These are phyloP conservation scores for Leptonema lineaticorne DNA, from an alignment of 1,140 invertebrate genomes.

Conservation along the genomic window DNA sequence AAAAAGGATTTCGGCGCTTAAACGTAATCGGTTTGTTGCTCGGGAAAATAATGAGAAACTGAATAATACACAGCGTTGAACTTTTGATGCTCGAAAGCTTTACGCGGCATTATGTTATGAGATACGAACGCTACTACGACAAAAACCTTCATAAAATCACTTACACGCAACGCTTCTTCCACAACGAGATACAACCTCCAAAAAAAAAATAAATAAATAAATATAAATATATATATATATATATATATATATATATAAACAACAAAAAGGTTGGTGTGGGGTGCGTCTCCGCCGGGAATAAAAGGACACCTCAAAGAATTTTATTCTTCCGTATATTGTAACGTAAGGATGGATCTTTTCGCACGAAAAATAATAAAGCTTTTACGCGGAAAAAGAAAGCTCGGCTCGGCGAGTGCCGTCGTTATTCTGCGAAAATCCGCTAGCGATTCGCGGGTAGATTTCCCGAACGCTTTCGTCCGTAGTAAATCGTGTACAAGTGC, in stretches of 20 bases:
- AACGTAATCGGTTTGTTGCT: neutral
- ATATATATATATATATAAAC: too few relatives aligned
- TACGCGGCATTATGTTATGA: slow-evolving; percentile 7
- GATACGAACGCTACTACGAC: neutral
- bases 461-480: too few relatives aligned
- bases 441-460: too few relatives aligned
- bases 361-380: neutral
- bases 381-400: neutral
- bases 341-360: neutral
- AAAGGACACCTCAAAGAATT: neutral
- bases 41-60: slow-evolving; percentile 8
- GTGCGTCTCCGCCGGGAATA: too few relatives aligned
- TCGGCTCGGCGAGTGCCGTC: neutral
- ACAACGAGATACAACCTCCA: neutral
- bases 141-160: slow-evolving; percentile 10
- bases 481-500: too few relatives aligned
- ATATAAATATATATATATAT: too few relatives aligned
- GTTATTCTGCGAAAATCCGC: too few relatives aligned
- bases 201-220: too few relatives aligned
- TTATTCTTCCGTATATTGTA: neutral
- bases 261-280: too few relatives aligned
- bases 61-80: neutral
- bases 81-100: slow-evolving; percentile 6
- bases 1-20: neutral
- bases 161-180: neutral